Conservation (phyloP, 2,888 invertebrate genomes). For the Dexiosoma caninum region DNA sequence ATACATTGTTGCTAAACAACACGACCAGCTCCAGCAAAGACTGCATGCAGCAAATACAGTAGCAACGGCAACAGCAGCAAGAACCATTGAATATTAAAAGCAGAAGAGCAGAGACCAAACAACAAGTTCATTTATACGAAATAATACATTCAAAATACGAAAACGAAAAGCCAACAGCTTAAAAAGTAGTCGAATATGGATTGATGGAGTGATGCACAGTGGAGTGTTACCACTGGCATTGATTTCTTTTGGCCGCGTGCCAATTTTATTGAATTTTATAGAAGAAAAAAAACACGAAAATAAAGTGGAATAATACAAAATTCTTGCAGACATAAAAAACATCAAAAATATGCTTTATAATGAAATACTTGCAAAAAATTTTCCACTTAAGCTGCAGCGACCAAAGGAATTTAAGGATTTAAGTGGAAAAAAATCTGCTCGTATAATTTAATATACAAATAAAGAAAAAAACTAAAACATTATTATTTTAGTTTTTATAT, state of each 20-base stretch:
- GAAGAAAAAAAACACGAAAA: not conserved
- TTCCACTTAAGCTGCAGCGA: not conserved
- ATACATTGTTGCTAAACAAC: constrained; percentile 56
- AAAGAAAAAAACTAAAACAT: not conserved
- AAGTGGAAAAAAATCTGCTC: not conserved
- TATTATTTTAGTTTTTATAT: not conserved
- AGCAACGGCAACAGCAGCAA: constrained; percentile 10
- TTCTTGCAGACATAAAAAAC: not conserved
- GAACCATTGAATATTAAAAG: constrained; percentile 6
- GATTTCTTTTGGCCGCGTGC: constrained; percentile 60
- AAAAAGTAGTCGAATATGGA: constrained; percentile 31
- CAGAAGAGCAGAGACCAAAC: not conserved
- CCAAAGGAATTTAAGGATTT: not conserved
- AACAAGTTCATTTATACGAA: constrained; percentile 30
- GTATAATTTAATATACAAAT: not conserved
- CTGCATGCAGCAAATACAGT: constrained; percentile 8
- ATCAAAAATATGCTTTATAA: not conserved
- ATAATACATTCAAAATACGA: not conserved
- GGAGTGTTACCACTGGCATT: constrained; percentile 59
- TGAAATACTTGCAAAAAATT: not conserved
- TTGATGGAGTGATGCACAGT: not conserved
- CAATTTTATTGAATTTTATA: constrained; percentile 39
- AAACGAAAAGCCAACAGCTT: no score
- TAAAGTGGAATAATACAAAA: not conserved
- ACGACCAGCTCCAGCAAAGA: constrained; percentile 11